Base-by-base conservation (phyloP, 2,113 vertebrate genomes). In the Nothoprocta perdicaria region DNA sequence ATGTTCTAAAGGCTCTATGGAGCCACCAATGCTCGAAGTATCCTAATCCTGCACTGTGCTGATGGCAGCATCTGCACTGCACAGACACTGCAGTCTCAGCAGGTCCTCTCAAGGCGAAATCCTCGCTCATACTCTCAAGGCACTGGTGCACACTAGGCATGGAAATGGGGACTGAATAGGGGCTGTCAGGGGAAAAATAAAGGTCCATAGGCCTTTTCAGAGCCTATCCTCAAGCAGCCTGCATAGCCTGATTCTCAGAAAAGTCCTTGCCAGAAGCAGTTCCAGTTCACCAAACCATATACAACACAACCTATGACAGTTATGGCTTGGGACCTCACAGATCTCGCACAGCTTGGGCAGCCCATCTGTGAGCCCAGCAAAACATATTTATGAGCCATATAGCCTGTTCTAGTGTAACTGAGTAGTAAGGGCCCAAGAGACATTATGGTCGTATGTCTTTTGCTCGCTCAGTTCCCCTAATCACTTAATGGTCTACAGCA, bases 251-350 rank as follows among this genome's bases (percentile, higher is more conserved):
- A 45, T 4, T 73, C 41, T 2, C 23, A 41, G n/a, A 7, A 57
- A 84, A 84, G 50, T 24, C 22, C 16, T 10, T 62, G 40, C 12
- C 29, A 71, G 35, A 43, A 5, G 2, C 31, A 73, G 33, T 24
- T 19, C 29, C 19, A 21, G 3, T 85, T 68, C 53, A 68, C 3
- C 26, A 65, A 92, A 22, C 3, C 46, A 31, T 8, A 18, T 4
- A 4, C 31, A 63, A 65, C n/a, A 24, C 9, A 18, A 4, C 5
- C 27, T 63, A 65, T 41, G n/a, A 46, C 23, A 57, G 15, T 41
- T 13, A 16, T 0, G 1, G 10, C 23, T 63, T 0, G 0, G 19
- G 63, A 33, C 6, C 16, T 17, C 55, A 50, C 2, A 26, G 26
- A 50, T 11, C 8, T 8, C 9, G 17, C 0, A 1, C 33, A 65